Evolutionary conservation across 2,888 invertebrate genomes (phyloP).

Genomic region (Pterostichus niger): DNA sequence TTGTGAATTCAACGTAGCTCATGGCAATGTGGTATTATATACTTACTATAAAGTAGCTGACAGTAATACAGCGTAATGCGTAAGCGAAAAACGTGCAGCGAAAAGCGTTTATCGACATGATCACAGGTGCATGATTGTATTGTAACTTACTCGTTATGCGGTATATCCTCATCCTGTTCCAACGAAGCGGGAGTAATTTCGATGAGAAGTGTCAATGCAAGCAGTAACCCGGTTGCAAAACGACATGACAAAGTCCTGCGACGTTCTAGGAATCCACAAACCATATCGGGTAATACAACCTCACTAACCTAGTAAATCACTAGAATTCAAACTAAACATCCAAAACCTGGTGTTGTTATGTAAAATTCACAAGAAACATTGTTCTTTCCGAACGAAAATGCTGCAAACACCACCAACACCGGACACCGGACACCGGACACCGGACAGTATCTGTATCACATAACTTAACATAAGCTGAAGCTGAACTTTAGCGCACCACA

Average conservation of each 20-base stretch:
- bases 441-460: constrained; percentile 55
- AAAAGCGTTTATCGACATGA: constrained; percentile 60
- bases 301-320: constrained; percentile 66
- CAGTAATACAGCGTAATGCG: no score
- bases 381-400: constrained; percentile 34
- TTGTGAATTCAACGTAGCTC: no score
- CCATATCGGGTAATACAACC: constrained; percentile 65
- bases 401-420: constrained; percentile 4
- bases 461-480: constrained; percentile 41
- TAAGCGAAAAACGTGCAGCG: neutral
- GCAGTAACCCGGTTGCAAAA: constrained; percentile 69
- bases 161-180: constrained; percentile 94
- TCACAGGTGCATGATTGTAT: neutral
- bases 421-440: neutral
- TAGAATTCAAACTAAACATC: constrained; percentile 62
- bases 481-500: constrained; percentile 59
- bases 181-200: constrained; percentile 78
- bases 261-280: constrained; percentile 64
- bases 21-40: no score
- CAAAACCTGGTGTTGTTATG: constrained; percentile 44
- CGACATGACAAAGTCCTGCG: constrained; percentile 66
- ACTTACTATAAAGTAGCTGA: no score
- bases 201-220: constrained; percentile 72
- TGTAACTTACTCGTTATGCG: constrained; percentile 91
- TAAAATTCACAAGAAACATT: constrained; percentile 64